Conservation (phyloP, 1,140 invertebrate species). For the Papilio helenus region DNA sequence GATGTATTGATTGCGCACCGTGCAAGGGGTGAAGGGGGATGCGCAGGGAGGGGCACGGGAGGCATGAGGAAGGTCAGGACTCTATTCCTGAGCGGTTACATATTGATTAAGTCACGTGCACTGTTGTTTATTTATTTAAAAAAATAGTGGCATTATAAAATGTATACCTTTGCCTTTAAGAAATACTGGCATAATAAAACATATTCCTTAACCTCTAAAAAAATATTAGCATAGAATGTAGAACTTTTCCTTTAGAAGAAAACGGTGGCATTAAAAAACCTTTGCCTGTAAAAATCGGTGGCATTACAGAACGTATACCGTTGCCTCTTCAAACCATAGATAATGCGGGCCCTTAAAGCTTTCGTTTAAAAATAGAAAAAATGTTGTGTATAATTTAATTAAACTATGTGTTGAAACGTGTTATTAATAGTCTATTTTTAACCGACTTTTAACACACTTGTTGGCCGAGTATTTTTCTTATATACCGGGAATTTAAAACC, state of each 20-base stretch:
- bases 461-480: background rate
- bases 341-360: background rate
- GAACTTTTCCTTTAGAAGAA: too few relatives aligned
- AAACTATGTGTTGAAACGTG: background rate
- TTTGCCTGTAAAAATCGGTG: too few relatives aligned
- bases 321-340: too few relatives aligned
- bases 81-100: conserved; percentile 46
- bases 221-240: too few relatives aligned
- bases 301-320: too few relatives aligned
- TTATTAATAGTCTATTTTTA: conserved; percentile 9
- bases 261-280: too few relatives aligned
- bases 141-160: background rate
- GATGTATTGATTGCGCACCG: conserved; percentile 70
- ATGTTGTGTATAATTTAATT: conserved; percentile 6
- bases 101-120: conserved; percentile 54
- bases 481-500: too few relatives aligned
- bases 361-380: conserved; percentile 16
- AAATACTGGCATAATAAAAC: background rate
- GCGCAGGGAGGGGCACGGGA: conserved; percentile 47
- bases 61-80: conserved; percentile 62
- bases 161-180: background rate
- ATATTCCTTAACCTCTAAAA: too few relatives aligned
- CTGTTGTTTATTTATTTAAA: conserved; percentile 46
- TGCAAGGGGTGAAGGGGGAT: conserved; percentile 33
- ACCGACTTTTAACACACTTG: background rate